Evolutionary conservation across 1,140 invertebrate species (phyloP), one percentile per base, ranked within the genome.

Genomic region (Drosophila quadrilineata): DNA sequence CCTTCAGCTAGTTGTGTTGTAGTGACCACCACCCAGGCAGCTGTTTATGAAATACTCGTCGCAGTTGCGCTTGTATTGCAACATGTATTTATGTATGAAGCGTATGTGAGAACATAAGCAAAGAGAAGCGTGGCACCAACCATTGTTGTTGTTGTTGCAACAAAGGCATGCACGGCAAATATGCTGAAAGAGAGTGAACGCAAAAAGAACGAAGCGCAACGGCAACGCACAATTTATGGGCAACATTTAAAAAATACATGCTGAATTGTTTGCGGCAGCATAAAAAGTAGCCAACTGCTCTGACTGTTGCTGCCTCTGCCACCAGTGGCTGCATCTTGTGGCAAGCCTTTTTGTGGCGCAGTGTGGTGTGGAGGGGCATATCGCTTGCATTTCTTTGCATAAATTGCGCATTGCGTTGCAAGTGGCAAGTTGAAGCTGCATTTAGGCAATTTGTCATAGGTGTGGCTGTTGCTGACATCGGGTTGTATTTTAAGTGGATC

Each of bases 21-120:
- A n/a, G n/a, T n/a, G 36, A 8, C 10, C 49, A 63, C 77, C 79
- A 82, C 77, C 79, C 79, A 77, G 68, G 77, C 63, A 74, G 68
- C 77, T 82, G 77, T 84, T 82, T 84, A 82, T 82, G 77, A 73
- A 82, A 76, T 82, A 82, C 77, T 76, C 48, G 68, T 72, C 49
- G 67, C 73, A 77, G 35, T 57, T 54, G 43, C 40, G 14, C 66
- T 52, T 75, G 72, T 72, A 75, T 50, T 62, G 59, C 48, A 77
- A 73, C 74, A 84, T 84, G 65, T 85, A 85, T 84, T 84, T 84
- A 84, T 85, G 77, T 85, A 85, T 77, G 77, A 66, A 84, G 79
- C 71, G 79, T 76, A 82, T 73, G n/a, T n/a, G 73, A 84, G 73
- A 84, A 80, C 72, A 82, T 82, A 82, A 82, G 75, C 76, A 82